Percentiles rank a stretch among this genome's conserved stretches.
Evolutionary conservation across 2,888 invertebrate species (phyloP).

Genomic region (Chrysodeixis includens): DNA sequence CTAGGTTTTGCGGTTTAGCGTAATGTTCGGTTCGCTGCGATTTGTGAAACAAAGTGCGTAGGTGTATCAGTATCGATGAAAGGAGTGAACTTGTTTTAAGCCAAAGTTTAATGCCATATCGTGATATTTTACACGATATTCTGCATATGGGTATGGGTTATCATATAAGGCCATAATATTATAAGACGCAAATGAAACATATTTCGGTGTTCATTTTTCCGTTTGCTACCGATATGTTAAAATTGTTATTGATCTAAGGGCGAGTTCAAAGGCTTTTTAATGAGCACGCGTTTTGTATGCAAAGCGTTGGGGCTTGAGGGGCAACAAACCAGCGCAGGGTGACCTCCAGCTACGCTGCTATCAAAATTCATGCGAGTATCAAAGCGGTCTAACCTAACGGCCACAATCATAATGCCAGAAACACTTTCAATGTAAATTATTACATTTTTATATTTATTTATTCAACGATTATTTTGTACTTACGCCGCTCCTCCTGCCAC

Average conservation of each 20-base stretch:
- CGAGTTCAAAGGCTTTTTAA: slow-evolving; percentile 6
- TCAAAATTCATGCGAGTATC: slow-evolving; percentile 1
- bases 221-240: neutral
- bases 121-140: too few species aligned
- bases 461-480: slow-evolving; percentile 5
- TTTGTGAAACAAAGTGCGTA: neutral
- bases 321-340: neutral
- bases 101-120: too few species aligned
- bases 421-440: slow-evolving; percentile 5
- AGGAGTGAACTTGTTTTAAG: neutral
- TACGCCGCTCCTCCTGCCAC: neutral
- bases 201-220: slow-evolving; percentile 2
- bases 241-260: slow-evolving; percentile 5
- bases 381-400: neutral
- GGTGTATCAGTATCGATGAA: neutral
- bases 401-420: slow-evolving; percentile 1
- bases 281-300: slow-evolving; percentile 7
- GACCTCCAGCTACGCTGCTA: slow-evolving; percentile 1
- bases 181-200: neutral
- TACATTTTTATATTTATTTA: slow-evolving; percentile 7
- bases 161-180: neutral
- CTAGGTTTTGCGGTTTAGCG: slow-evolving; percentile 40
- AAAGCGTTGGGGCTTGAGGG: slow-evolving; percentile 1
- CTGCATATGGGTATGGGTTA: neutral
- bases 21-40: slow-evolving; percentile 2